Evolutionary conservation across 2,797 vertebrate genomes (phyloP).

Genomic region (Menidia menidia): DNA sequence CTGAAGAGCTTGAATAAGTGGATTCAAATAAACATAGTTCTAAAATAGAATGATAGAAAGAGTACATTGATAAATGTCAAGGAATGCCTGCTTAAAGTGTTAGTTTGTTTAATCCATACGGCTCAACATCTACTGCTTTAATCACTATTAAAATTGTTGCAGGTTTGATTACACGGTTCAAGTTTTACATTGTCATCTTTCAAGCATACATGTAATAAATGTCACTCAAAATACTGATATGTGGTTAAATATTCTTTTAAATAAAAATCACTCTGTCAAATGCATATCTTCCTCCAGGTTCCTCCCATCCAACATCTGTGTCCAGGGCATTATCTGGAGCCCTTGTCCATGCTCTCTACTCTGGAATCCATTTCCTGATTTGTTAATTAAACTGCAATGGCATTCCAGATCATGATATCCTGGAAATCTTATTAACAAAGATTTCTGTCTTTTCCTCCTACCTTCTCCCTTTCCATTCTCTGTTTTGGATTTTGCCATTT

Average conservation of each 20-base stretch:
- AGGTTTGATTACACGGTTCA: no score
- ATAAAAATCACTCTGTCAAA: slow-evolving; percentile 34
- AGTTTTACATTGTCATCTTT: no score
- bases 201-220: no score
- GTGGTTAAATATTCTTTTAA: slow-evolving; percentile 44
- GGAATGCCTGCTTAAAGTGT: background rate
- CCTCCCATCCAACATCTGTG: slow-evolving; percentile 59
- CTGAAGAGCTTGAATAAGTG: background rate
- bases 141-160: background rate
- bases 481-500: slow-evolving; percentile 42
- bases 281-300: slow-evolving; percentile 56
- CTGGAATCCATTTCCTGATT: slow-evolving; percentile 59
- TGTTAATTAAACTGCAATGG: slow-evolving; percentile 56
- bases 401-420: slow-evolving; percentile 60
- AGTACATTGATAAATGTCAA: background rate
- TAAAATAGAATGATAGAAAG: background rate
- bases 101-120: background rate
- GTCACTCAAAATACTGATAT: slow-evolving; percentile 12
- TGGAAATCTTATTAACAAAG: slow-evolving; percentile 79
- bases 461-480: slow-evolving; percentile 31
- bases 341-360: slow-evolving; percentile 51
- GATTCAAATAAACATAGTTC: background rate
- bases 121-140: background rate
- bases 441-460: slow-evolving; percentile 75
- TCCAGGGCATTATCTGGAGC: slow-evolving; percentile 56